phyloP scores from a whole-genome alignment of 2,888 invertebrate species.

The Tridacna crocea region DNA sequence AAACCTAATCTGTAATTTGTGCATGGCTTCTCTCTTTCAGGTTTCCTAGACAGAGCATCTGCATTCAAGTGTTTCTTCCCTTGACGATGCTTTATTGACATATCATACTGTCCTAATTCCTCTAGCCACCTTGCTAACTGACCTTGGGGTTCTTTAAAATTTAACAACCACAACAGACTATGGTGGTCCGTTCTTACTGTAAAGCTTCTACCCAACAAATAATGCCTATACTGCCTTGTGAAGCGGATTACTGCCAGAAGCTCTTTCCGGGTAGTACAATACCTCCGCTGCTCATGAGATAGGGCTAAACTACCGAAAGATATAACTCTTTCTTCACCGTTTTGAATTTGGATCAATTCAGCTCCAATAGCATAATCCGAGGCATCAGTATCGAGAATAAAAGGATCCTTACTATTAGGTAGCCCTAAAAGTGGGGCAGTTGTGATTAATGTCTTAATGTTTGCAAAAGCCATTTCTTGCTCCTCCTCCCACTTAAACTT shows the following conservation, averaged over 20 bases:
- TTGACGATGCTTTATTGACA: neutral
- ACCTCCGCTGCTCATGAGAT: constrained; percentile 25
- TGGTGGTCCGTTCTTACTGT: constrained; percentile 2
- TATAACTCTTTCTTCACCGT: constrained; percentile 31
- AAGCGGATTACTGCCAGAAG: constrained; percentile 25
- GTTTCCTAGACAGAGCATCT: constrained; percentile 4
- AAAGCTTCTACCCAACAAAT: constrained; percentile 3
- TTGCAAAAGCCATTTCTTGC: constrained; percentile 26
- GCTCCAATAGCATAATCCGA: constrained; percentile 61
- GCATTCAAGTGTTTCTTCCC: constrained; percentile 20
- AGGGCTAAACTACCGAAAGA: constrained; percentile 36
- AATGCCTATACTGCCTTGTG: no score
- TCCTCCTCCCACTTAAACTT: constrained; percentile 28
- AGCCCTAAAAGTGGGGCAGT: no score
- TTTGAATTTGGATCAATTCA: constrained; percentile 51
- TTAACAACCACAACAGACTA: constrained; percentile 10
- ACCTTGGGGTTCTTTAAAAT: constrained; percentile 2
- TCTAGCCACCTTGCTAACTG: constrained; percentile 13
- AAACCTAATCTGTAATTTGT: neutral
- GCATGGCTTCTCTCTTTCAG: neutral
- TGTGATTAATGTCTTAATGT: constrained; percentile 27
- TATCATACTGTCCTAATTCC: constrained; percentile 2
- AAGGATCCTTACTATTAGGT: no score
- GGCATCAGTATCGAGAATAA: no score
- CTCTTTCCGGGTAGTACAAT: constrained; percentile 32